Percentiles rank a stretch among this genome's conserved stretches.
Evolutionary conservation across 1,140 invertebrate species (phyloP).

Genomic region (Pseudomyrmex gracilis): DNA sequence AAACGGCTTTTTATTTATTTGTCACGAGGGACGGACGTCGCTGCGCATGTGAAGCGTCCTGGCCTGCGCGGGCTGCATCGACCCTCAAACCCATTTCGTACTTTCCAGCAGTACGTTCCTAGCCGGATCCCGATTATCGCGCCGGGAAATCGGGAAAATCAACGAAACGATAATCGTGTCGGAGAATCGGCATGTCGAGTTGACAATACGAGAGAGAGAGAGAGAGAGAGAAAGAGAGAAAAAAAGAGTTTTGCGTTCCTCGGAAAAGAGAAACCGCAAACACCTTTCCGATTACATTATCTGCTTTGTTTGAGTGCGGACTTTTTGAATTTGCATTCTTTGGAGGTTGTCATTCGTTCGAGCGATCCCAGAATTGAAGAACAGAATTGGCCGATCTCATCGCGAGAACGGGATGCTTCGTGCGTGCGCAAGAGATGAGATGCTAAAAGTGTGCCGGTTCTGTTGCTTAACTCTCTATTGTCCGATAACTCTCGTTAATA

Average conservation of each 20-base stretch:
- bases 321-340: conserved; percentile 6
- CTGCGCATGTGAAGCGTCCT: conserved; percentile 71
- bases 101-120: conserved; percentile 72
- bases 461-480: not conserved
- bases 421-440: conserved; percentile 9
- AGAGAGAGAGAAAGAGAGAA: too few relatives aligned
- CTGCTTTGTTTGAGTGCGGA: not conserved
- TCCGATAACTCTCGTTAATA: not conserved
- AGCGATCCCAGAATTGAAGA: conserved; percentile 8
- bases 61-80: conserved; percentile 76
- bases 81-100: conserved; percentile 74
- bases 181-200: conserved; percentile 55
- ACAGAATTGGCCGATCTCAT: not conserved
- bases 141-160: conserved; percentile 66
- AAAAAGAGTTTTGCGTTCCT: not conserved
- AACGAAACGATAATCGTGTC: conserved; percentile 60
- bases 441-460: not conserved
- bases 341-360: not conserved
- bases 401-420: not conserved
- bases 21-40: conserved; percentile 70
- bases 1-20: conserved; percentile 68
- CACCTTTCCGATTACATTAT: conserved; percentile 30
- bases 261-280: conserved; percentile 17
- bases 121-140: conserved; percentile 59
- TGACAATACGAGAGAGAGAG: conserved; percentile 16